phyloP scores from a whole-genome alignment of 1,140 invertebrate genomes.

The Macrotrachela quadricornifera region DNA sequence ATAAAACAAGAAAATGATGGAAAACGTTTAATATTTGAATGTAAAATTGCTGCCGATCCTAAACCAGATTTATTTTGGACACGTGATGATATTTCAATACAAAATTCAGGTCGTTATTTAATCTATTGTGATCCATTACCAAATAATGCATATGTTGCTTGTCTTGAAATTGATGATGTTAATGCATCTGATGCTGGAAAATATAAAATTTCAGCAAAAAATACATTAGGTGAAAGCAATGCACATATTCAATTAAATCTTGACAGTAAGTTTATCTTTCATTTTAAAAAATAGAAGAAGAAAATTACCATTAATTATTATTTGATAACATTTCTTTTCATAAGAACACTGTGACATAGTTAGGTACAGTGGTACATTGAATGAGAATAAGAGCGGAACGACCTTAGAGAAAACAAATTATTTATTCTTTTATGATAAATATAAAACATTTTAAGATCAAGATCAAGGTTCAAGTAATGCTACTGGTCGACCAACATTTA shows the following conservation, averaged over 20 bases:
- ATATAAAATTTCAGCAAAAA: conserved; percentile 83
- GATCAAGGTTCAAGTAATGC: not conserved
- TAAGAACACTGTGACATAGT: conserved; percentile 46
- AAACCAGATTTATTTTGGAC: conserved; percentile 21
- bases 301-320: too few species aligned
- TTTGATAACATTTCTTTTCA: not conserved
- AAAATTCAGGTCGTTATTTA: conserved; percentile 18
- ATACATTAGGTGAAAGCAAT: conserved; percentile 81
- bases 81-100: conserved; percentile 18
- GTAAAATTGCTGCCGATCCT: conserved; percentile 66
- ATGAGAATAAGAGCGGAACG: conserved; percentile 72
- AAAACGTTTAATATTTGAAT: conserved; percentile 72
- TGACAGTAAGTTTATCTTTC: conserved; percentile 67
- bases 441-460: not conserved
- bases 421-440: not conserved
- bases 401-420: conserved; percentile 59
- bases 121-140: conserved; percentile 14
- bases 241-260: conserved; percentile 86
- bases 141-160: conserved; percentile 1
- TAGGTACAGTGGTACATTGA: conserved; percentile 76
- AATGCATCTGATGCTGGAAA: conserved; percentile 88
- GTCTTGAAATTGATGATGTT: conserved; percentile 49
- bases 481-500: conserved; percentile 3
- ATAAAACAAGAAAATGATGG: conserved; percentile 90
- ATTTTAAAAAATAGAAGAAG: not conserved